A percentile compares a stretch with the other conserved stretches of the same genome.
phyloP scores from a whole-genome alignment of 2,113 vertebrate species.

The Dendropsophus ebraccatus region DNA sequence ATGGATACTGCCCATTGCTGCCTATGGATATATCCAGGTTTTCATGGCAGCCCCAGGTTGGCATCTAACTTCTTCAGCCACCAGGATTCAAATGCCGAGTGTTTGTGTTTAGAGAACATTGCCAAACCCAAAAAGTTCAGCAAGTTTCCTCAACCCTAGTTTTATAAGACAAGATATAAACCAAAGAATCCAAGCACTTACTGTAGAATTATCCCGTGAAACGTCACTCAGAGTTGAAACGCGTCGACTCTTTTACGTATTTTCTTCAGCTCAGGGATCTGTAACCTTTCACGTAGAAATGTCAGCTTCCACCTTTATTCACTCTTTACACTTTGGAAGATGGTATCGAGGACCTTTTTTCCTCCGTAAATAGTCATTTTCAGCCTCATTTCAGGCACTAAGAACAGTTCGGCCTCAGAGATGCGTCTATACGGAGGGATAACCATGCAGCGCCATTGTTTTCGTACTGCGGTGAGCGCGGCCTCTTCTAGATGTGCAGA shows the following conservation, averaged over 20 bases:
- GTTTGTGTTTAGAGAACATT: too few species aligned
- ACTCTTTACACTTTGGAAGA: neutral
- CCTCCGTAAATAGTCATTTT: neutral
- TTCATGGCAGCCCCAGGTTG: too few species aligned
- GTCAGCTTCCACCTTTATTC: neutral
- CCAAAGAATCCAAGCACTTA: too few species aligned
- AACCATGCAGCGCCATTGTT: constrained; percentile 3
- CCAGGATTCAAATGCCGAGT: too few species aligned
- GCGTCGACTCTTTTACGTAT: neutral
- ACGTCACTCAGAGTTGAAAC: neutral
- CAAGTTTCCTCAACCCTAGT: too few species aligned
- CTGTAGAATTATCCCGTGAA: neutral
- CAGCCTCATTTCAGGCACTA: neutral
- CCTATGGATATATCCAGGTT: too few species aligned
- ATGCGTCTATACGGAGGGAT: neutral
- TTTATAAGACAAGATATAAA: too few species aligned
- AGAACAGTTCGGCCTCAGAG: neutral
- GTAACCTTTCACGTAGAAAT: constrained; percentile 1
- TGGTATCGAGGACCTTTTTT: neutral
- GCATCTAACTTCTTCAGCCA: too few species aligned
- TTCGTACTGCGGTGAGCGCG: neutral
- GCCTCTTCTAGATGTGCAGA: neutral
- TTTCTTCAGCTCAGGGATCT: neutral
- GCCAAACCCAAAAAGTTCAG: too few species aligned
- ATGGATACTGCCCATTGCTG: too few species aligned